Evolutionary conservation across 2,888 invertebrate species (phyloP).

Genomic region (Halictus quadricinctus): DNA sequence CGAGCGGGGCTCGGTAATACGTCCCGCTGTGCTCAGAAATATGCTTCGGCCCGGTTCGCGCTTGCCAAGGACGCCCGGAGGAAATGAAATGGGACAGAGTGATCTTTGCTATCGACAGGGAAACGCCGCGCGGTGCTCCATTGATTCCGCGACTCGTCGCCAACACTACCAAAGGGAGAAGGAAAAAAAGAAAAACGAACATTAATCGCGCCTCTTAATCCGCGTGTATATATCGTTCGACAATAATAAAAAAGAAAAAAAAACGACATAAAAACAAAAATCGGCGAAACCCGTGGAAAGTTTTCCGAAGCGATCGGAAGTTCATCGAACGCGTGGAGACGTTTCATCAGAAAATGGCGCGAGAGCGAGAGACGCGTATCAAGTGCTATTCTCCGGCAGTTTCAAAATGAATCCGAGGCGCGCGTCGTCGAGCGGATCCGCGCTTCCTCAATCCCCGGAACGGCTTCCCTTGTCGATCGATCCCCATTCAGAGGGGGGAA

Average conservation of each 20-base stretch:
- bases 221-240: not conserved
- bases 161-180: not conserved
- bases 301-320: not conserved
- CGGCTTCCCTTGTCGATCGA: slow-evolving; percentile 57
- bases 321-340: slow-evolving; percentile 15
- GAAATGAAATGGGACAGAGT: slow-evolving; percentile 49
- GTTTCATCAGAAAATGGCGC: slow-evolving; percentile 61
- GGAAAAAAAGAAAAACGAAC: not conserved
- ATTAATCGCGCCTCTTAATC: slow-evolving; percentile 12
- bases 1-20: slow-evolving; percentile 73
- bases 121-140: slow-evolving; percentile 5
- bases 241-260: not conserved
- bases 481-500: slow-evolving; percentile 47
- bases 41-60: slow-evolving; percentile 62
- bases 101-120: slow-evolving; percentile 45
- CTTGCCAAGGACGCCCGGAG: slow-evolving; percentile 33
- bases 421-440: slow-evolving; percentile 44
- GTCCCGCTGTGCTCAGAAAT: slow-evolving; percentile 77
- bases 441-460: slow-evolving; percentile 49
- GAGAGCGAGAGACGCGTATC: slow-evolving; percentile 47
- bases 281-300: not conserved
- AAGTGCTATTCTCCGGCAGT: slow-evolving; percentile 60
- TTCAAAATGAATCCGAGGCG: slow-evolving; percentile 53
- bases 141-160: slow-evolving; percentile 1
- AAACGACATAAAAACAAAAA: not conserved